Base-by-base conservation (phyloP, 2,888 invertebrate genomes). In the Lycocerus yunnanus region DNA sequence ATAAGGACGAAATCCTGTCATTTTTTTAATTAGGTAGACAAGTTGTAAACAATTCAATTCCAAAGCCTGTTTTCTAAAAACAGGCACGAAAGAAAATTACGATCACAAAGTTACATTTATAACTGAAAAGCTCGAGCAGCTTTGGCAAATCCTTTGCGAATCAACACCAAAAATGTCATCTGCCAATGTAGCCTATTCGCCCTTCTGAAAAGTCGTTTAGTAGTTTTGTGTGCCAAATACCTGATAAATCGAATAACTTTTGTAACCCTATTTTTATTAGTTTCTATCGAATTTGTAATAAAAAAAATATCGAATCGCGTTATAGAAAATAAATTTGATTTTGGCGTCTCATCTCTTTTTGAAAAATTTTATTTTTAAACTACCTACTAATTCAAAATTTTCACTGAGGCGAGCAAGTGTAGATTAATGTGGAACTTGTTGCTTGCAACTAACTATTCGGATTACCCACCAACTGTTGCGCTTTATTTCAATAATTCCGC, bases 221-320 rank as follows among this genome's bases (percentile, higher is more conserved):
- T 66, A 72, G 68, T 72, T 72, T 72, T 61, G 63, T 68, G 20
- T 72, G 72, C 24, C 72, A 72, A 68, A 68, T 65, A 65, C 58
- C 72, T 72, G 68, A 72, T 21, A 72, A 72, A 72, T 72, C 72
- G 72, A 68, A 72, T 11, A 58, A 16, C 13, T 43, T 43, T 43
- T 43, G 43, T 43, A 43, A 43, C 43, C 43, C 43, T 43, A 43
- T 43, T 43, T 43, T 43, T 43, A 43, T 43, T 43, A 43, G 43
- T 43, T 43, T n/a, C 43, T 8, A 43, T 43, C 43, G 43, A 43
- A 43, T 43, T 43, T 43, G n/a, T 43, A 43, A 43, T 43, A 43
- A 43, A 43, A 43, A 43, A 43, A 43, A 43, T 43, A 43, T 43
- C 43, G 6, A 6, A 43, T 43, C 43, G n/a, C 43, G 43, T 43